Evolutionary conservation across 2,888 invertebrate species (phyloP).

Genomic region (Morpho deidamia): DNA sequence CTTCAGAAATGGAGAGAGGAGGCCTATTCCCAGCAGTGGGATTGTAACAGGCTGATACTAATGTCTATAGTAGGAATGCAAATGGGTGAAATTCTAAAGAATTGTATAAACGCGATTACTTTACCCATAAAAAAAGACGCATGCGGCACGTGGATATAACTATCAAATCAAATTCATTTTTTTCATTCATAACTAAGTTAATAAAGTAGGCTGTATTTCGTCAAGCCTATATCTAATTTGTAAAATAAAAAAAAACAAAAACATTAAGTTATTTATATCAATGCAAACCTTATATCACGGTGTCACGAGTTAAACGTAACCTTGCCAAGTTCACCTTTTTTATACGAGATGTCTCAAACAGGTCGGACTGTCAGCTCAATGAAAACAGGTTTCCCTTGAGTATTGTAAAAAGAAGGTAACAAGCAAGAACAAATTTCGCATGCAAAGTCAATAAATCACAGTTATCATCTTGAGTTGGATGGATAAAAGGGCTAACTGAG

Average conservation of each 20-base stretch:
- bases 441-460: neutral
- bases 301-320: conserved; percentile 30
- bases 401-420: neutral
- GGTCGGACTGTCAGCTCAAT: conserved; percentile 45
- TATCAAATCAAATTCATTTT: too few species aligned
- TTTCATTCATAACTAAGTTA: too few species aligned
- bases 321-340: conserved; percentile 55
- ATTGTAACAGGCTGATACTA: too few species aligned
- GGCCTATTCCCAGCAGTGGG: too few species aligned
- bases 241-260: conserved; percentile 5
- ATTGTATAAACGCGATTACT: too few species aligned
- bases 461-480: too few species aligned
- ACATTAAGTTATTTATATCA: neutral
- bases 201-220: neutral
- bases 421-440: neutral
- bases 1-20: too few species aligned
- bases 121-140: too few species aligned
- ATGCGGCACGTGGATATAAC: too few species aligned
- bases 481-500: too few species aligned
- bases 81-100: too few species aligned
- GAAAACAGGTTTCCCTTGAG: conserved; percentile 49
- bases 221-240: neutral
- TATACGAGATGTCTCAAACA: conserved; percentile 34
- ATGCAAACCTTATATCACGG: conserved; percentile 32
- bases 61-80: too few species aligned